These are phyloP conservation scores for Corvus moneduloides DNA, from an alignment of 2,113 vertebrate species.

Conservation along the genomic window DNA sequence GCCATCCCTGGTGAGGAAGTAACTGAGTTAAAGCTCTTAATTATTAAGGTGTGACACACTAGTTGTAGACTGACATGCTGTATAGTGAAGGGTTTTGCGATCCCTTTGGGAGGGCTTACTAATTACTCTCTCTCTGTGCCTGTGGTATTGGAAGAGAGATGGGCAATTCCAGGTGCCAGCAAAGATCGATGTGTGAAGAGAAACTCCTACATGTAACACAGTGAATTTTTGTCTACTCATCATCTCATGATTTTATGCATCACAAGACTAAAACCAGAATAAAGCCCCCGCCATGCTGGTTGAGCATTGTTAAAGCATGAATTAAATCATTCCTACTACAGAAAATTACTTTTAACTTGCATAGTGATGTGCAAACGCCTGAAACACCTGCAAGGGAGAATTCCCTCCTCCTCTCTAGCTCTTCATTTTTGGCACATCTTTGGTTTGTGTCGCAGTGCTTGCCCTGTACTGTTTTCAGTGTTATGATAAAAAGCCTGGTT, in stretches of 20 bases:
- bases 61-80: neutral
- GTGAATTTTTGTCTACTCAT: neutral
- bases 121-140: neutral
- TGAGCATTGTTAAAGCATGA: neutral
- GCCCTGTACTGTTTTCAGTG: neutral
- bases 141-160: neutral
- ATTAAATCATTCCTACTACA: neutral
- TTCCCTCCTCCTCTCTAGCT: neutral
- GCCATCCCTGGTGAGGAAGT: neutral
- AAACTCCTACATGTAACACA: neutral
- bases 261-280: neutral
- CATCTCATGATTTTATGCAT: neutral
- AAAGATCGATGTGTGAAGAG: neutral
- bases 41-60: neutral
- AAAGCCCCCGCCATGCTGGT: neutral
- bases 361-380: neutral
- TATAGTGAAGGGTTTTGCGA: neutral
- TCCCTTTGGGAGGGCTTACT: neutral
- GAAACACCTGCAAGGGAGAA: neutral
- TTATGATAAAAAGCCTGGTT: neutral
- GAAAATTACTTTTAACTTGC: neutral
- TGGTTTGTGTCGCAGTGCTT: neutral
- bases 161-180: neutral
- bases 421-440: neutral
- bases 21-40: neutral